These are phyloP conservation scores for Corythornis leucogaster DNA, from an alignment of 2,797 vertebrate genomes.

Conservation along the genomic window DNA sequence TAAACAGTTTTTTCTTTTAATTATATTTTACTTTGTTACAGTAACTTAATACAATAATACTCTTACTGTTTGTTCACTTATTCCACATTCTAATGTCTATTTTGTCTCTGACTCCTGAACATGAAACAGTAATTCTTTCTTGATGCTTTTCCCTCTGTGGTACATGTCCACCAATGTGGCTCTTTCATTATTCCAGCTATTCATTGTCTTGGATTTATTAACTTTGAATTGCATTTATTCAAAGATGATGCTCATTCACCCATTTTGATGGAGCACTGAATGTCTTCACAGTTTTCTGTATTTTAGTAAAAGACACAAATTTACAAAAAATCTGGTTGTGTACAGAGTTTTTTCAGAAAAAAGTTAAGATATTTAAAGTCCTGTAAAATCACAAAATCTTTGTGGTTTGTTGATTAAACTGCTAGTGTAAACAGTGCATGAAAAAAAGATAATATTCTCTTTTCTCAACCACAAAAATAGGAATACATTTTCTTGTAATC, in stretches of 20 bases:
- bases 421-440: background rate
- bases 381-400: background rate
- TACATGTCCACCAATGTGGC: background rate
- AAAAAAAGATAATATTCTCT: background rate
- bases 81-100: background rate
- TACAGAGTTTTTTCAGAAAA: background rate
- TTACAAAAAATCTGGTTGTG: background rate
- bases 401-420: background rate
- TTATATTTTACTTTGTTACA: background rate
- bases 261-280: background rate
- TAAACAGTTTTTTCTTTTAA: background rate
- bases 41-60: background rate
- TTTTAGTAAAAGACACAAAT: background rate
- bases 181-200: background rate
- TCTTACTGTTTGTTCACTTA: background rate
- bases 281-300: background rate
- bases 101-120: background rate
- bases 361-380: background rate
- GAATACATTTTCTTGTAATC: background rate
- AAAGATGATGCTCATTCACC: background rate
- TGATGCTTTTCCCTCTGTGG: slow-evolving; percentile 7
- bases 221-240: slow-evolving; percentile 22
- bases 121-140: background rate
- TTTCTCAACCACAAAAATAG: background rate
- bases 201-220: slow-evolving; percentile 6